Evolutionary conservation across 1,140 invertebrate species (phyloP), one percentile per base, ranked within the genome.

Genomic region (Chelonus insularis): DNA sequence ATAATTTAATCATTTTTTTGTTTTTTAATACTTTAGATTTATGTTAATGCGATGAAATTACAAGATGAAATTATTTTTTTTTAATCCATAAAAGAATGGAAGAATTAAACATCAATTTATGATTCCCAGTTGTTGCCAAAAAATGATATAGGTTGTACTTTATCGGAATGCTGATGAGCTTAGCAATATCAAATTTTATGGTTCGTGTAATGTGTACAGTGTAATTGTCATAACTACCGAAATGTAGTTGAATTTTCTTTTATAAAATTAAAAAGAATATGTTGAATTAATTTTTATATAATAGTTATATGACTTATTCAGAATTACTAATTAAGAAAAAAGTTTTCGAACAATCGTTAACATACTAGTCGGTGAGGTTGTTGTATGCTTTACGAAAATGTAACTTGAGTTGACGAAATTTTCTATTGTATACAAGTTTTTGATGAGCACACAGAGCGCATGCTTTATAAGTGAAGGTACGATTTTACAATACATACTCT

Each of bases 191-290:
- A 29, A 7, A 34, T 52, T 52, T 52, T 16, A 16, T 14, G 25
- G 32, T 36, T 36, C 3, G 14, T n/a, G 14, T 52, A 36, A 52
- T 52, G 34, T 29, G 21, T 7, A 52, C 29, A n/a, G n/a, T 14
- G 50, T 52, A 52, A 52, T 52, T 52, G 50, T 7, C 23, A 52
- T 52, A 52, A 52, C 29, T 52, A 34, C 25, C 50, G 12, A 52
- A 52, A 9, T 23, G 12, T 52, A 52, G n/a, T 36, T 52, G 25
- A 52, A 52, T 52, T 52, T 34, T 34, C 20, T 52, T 29, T 52
- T 20, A n/a, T n/a, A n/a, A n/a, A n/a, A n/a, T n/a, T n/a, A n/a
- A n/a, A 25, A 50, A 50, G 21, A 25, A 50, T n/a, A 8, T 9
- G 21, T 5, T 21, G 1, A 29, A 20, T 20, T 4, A 47, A 47